Conservation (phyloP, 2,797 vertebrate species). For the Loris lydekkerianus region DNA sequence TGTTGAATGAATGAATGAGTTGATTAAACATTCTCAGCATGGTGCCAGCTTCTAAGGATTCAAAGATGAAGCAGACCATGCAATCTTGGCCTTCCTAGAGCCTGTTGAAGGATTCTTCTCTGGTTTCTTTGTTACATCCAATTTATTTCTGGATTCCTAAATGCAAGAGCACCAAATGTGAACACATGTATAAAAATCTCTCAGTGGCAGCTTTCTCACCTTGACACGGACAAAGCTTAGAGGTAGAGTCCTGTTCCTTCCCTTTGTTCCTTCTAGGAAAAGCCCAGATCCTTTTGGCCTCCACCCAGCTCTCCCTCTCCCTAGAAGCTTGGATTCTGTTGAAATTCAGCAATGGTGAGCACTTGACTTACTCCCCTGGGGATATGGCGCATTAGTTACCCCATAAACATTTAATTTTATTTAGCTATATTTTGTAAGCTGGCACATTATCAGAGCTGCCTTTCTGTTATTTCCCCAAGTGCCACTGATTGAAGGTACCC, state of each 20-base stretch:
- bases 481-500: constrained; percentile 6
- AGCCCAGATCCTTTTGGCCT: not conserved
- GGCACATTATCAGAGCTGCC: constrained; percentile 63
- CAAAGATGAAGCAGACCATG: not conserved
- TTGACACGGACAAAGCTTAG: not conserved
- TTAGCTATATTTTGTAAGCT: constrained; percentile 72
- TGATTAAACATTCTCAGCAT: not conserved
- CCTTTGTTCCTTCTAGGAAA: constrained; percentile 31
- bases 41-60: not conserved
- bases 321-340: constrained; percentile 9
- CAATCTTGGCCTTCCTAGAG: not conserved
- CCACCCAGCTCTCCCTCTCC: not conserved
- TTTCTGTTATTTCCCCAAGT: constrained; percentile 44
- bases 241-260: not conserved
- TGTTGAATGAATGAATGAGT: not conserved
- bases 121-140: not conserved
- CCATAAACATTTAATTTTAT: constrained; percentile 76
- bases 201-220: not conserved
- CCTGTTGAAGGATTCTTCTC: not conserved
- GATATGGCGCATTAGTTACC: constrained; percentile 65
- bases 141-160: constrained; percentile 55
- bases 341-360: not conserved
- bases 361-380: constrained; percentile 26
- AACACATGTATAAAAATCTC: not conserved
- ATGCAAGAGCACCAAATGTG: not conserved